phyloP scores from a whole-genome alignment of 2,888 invertebrate species.

The Lochmaea capreae region DNA sequence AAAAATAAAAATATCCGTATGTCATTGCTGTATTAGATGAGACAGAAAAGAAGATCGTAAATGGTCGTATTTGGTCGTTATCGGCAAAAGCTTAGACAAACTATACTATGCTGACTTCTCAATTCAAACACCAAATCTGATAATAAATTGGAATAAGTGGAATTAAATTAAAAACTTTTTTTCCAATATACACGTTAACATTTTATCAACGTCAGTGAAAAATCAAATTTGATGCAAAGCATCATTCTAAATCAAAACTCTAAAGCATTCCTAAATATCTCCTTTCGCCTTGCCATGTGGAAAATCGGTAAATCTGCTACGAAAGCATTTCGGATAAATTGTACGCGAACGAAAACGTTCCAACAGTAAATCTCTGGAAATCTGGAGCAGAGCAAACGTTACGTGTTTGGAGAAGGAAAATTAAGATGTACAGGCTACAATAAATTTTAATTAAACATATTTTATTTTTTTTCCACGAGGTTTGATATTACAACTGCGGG shows the following conservation, averaged over 20 bases:
- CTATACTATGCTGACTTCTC: no score
- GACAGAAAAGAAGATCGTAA: no score
- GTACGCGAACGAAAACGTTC: background rate
- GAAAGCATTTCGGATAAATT: background rate
- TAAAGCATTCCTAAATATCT: slow-evolving; percentile 5
- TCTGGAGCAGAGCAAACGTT: background rate
- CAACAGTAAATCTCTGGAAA: background rate
- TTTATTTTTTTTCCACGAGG: background rate
- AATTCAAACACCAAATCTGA: no score
- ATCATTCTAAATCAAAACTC: background rate
- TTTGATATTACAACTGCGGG: background rate
- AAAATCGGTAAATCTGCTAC: slow-evolving; percentile 7
- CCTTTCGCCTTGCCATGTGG: background rate
- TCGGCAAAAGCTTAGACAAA: no score
- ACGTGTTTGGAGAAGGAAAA: background rate
- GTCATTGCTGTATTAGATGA: no score
- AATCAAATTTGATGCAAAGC: background rate
- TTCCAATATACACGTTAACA: background rate
- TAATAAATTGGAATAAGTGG: no score
- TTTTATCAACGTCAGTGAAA: background rate
- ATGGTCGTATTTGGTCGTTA: no score
- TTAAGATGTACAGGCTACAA: background rate
- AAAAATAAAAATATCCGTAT: no score
- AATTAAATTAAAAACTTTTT: no score
- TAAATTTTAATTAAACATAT: slow-evolving; percentile 3